These are phyloP conservation scores for Rugalucina vietnamica DNA, from an alignment of 2,888 invertebrate species.

Conservation along the genomic window DNA sequence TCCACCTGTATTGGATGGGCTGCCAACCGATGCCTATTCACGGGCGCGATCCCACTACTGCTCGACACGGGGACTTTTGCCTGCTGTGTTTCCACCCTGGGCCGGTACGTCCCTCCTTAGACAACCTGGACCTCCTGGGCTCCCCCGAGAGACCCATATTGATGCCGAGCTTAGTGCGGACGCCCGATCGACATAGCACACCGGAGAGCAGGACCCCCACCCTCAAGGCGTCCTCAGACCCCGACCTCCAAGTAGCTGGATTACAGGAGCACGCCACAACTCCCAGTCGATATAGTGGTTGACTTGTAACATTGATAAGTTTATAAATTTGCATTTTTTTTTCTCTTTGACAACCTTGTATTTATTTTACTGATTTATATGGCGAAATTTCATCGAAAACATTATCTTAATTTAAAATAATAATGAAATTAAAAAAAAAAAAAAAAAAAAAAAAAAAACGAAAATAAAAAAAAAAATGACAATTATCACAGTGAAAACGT, in stretches of 20 bases:
- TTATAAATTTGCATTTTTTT: too few relatives aligned
- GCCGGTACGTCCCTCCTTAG: slow-evolving; percentile 99
- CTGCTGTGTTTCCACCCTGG: slow-evolving; percentile 99
- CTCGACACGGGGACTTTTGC: slow-evolving; percentile 99
- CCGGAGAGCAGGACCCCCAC: slow-evolving; percentile 90
- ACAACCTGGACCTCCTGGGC: slow-evolving; percentile 93
- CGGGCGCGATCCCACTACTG: slow-evolving; percentile 90
- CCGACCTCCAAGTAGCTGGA: slow-evolving; percentile 98
- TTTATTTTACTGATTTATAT: too few relatives aligned
- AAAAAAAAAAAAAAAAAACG: too few relatives aligned
- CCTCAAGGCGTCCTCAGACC: slow-evolving; percentile 96
- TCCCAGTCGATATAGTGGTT: slow-evolving; percentile 88
- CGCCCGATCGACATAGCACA: slow-evolving; percentile 92
- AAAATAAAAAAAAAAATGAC: too few relatives aligned
- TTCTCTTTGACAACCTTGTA: too few relatives aligned
- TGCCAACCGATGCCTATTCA: slow-evolving; percentile 87
- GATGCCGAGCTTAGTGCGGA: slow-evolving; percentile 95
- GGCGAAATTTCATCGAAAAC: too few relatives aligned
- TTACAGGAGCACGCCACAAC: slow-evolving; percentile 99
- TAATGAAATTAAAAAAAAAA: too few relatives aligned
- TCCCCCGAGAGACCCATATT: slow-evolving; percentile 97
- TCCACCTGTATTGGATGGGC: slow-evolving; percentile 91
- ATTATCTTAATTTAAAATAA: too few relatives aligned
- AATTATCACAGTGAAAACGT: too few relatives aligned
- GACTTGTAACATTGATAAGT: neutral